These are phyloP conservation scores for Telmatochromis sp. DNA, from an alignment of 2,113 vertebrate species.

Conservation along the genomic window DNA sequence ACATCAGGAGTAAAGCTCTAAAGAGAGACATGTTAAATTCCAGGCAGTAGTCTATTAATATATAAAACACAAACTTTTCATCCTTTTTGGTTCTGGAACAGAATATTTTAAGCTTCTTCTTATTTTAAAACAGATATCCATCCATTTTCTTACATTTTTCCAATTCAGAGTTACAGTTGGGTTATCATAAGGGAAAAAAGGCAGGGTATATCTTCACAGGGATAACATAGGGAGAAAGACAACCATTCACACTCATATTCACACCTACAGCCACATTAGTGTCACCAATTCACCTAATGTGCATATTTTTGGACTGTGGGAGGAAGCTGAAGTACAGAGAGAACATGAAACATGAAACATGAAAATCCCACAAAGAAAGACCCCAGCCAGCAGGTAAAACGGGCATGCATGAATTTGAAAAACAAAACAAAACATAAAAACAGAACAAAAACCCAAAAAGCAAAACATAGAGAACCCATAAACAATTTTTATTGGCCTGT, in stretches of 20 bases:
- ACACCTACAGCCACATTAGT: not conserved
- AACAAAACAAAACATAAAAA: not conserved
- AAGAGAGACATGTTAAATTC: not conserved
- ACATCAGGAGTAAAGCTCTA: not conserved
- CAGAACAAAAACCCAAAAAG: not conserved
- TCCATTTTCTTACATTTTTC: not conserved
- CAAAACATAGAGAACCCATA: conserved; percentile 31
- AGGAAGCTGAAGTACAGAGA: not conserved
- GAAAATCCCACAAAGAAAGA: not conserved
- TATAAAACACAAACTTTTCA: not conserved
- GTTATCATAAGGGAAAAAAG: not conserved
- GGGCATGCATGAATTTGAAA: not conserved
- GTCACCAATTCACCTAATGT: not conserved
- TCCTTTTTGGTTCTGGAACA: not conserved
- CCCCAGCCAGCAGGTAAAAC: not conserved
- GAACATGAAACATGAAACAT: not conserved
- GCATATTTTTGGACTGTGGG: not conserved
- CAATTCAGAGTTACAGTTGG: not conserved
- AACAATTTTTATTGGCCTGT: conserved; percentile 35
- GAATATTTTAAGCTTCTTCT: not conserved
- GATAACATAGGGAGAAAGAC: not conserved
- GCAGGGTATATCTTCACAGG: accelerated
- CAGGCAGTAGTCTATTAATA: not conserved
- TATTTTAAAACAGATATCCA: not conserved
- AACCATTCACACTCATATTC: not conserved